phyloP scores from a whole-genome alignment of 2,888 invertebrate species.

The Drosophila pseudotalamancana region DNA sequence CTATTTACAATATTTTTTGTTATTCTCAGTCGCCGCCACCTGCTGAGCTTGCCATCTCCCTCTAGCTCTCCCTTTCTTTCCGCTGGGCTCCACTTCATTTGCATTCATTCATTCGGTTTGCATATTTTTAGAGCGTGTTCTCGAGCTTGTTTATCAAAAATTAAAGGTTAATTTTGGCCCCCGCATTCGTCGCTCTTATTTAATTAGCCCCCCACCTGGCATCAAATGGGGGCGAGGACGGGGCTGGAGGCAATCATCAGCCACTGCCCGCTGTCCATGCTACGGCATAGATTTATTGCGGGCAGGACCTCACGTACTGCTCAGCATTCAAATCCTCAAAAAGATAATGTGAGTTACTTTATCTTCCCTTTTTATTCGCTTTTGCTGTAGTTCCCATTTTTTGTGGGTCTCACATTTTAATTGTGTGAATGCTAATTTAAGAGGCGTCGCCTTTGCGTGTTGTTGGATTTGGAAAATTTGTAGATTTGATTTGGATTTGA shows the following conservation, averaged over 20 bases:
- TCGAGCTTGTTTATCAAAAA: conserved; percentile 59
- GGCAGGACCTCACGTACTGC: conserved; percentile 49
- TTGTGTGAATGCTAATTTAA: conserved; percentile 43
- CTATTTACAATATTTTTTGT: conserved; percentile 37
- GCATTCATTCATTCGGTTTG: conserved; percentile 63
- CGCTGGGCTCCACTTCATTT: conserved; percentile 57
- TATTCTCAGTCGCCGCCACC: conserved; percentile 33
- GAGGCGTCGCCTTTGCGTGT: conserved; percentile 17
- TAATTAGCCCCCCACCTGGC: conserved; percentile 48
- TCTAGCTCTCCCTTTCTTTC: neutral
- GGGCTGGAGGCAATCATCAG: conserved; percentile 41
- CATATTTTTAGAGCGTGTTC: conserved; percentile 53
- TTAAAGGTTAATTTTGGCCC: conserved; percentile 63
- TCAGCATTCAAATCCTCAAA: neutral
- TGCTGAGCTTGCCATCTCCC: conserved; percentile 30
- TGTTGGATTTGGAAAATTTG: conserved; percentile 19
- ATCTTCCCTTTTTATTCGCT: neutral
- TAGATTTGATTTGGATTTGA: neutral
- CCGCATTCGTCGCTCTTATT: conserved; percentile 41
- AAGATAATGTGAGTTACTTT: conserved; percentile 13
- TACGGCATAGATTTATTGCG: conserved; percentile 18
- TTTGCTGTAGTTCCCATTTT: conserved; percentile 14
- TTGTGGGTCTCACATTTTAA: conserved; percentile 39
- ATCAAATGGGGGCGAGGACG: no score
- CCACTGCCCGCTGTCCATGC: neutral